phyloP scores from a whole-genome alignment of 2,888 invertebrate species.

The Nowickia ferox region DNA sequence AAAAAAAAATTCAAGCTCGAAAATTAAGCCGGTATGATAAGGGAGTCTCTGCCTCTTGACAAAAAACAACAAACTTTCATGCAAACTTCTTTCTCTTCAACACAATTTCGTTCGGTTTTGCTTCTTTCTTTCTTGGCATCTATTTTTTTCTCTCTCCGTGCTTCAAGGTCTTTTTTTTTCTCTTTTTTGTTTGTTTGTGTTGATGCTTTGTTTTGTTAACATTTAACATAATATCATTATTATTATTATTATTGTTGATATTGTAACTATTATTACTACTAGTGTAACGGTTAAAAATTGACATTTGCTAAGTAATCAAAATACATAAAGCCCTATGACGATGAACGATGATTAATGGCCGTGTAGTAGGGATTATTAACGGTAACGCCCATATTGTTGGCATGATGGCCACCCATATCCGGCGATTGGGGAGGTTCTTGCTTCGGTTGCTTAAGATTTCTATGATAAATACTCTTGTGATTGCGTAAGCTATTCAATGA shows the following conservation, averaged over 20 bases:
- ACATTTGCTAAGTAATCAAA: constrained; percentile 81
- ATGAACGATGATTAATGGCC: constrained; percentile 81
- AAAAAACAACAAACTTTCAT: constrained; percentile 13
- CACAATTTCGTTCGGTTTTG: neutral
- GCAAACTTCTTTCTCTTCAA: constrained; percentile 17
- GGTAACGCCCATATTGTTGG: constrained; percentile 66
- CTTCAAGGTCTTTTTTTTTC: constrained; percentile 1
- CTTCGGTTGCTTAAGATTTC: constrained; percentile 89
- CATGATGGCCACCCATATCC: constrained; percentile 73
- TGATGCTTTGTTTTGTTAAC: constrained; percentile 33
- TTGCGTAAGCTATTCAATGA: constrained; percentile 95
- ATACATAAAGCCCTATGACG: constrained; percentile 82
- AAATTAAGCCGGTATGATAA: neutral
- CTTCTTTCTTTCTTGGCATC: neutral
- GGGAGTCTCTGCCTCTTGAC: neutral
- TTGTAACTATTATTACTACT: constrained; percentile 42
- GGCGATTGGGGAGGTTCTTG: constrained; percentile 78
- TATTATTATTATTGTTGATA: constrained; percentile 18
- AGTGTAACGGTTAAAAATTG: constrained; percentile 76
- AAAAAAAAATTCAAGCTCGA: too few relatives aligned
- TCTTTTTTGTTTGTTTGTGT: neutral
- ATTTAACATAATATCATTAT: constrained; percentile 7
- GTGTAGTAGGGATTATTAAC: constrained; percentile 79
- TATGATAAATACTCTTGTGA: constrained; percentile 96
- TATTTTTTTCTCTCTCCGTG: neutral